A percentile compares a stretch with the other conserved stretches of the same genome.
Conservation (phyloP, 2,797 vertebrate genomes). For the Harpagifer antarcticus region DNA sequence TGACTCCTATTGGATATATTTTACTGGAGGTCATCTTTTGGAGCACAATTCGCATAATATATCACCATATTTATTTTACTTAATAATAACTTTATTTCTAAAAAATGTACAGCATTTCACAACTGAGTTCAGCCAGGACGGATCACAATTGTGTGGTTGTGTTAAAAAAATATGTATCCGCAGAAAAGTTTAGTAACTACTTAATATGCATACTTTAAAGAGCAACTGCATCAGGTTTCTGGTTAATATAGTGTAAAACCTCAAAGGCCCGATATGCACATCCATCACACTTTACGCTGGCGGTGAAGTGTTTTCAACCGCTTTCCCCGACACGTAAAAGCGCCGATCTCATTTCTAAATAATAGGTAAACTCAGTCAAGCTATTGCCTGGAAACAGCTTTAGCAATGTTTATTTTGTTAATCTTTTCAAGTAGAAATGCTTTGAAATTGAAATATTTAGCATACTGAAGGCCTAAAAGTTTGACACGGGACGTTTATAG, state of each 20-base stretch:
- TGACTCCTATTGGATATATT: neutral
- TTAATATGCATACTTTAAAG: neutral
- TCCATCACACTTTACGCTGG: neutral
- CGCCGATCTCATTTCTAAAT: conserved; percentile 7
- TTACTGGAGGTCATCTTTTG: rapidly evolving
- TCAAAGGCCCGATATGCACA: rapidly evolving
- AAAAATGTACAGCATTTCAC: neutral
- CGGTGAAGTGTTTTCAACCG: conserved; percentile 18
- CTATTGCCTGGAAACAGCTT: neutral
- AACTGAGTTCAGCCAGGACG: no score
- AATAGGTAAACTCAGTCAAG: no score
- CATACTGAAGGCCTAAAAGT: neutral
- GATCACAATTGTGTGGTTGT: neutral
- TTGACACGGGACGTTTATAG: neutral
- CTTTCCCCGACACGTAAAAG: neutral
- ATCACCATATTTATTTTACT: neutral
- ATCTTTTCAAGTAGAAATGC: rapidly evolving
- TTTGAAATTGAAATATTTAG: rapidly evolving
- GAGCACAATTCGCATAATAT: neutral
- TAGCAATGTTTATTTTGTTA: neutral
- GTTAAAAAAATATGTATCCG: neutral
- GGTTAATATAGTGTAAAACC: neutral
- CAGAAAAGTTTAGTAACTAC: neutral
- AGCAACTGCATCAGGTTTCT: neutral
- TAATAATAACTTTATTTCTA: neutral